Evolutionary conservation across 2,797 vertebrate genomes (phyloP), one percentile per base, ranked within the genome.

Genomic region (Echiichthys vipera): DNA sequence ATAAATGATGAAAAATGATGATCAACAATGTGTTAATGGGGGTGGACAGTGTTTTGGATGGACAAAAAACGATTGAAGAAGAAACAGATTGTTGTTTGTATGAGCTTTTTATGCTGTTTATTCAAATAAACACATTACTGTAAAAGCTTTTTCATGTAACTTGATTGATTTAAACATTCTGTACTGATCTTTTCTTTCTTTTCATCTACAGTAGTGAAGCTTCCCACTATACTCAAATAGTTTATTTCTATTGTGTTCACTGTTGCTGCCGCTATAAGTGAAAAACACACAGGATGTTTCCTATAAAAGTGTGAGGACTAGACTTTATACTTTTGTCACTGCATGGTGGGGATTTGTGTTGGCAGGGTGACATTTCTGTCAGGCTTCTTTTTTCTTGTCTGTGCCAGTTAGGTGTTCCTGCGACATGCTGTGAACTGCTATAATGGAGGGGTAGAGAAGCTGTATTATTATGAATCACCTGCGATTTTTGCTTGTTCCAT

Each of bases 361-460:
- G 65, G 59, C 8, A 58, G 71, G 53, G 78, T 85, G 80, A 84
- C 73, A 80, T 79, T 78, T 75, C 78, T 83, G 78, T 81, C 80
- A 70, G 58, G 34, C 17, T 62, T 78, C 71, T 76, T 58, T 78
- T 74, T 76, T 58, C 65, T 83, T 65, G 49, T 70, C 61, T 62
- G 61, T 71, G 77, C 49, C 59, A 79, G 58, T 70, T 65, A 80
- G 72, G 50, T 66, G 61, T 66, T 87, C 61, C 59, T 57, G 62
- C 32, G 6, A 74, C 84, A 77, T 32, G 53, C 81, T 83, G 72
- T 80, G 84, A 91, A 83, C 77, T 77, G n/a, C n/a, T n/a, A n/a
- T n/a, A n/a, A n/a, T n/a, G n/a, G n/a, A 51, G 47, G 20, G 54
- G 47, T 32, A 78, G 29, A 65, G 18, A 59, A 74, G 46, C 20